These are phyloP conservation scores for Piliocolobus tephrosceles DNA, from an alignment of 2,113 vertebrate species.

Conservation along the genomic window DNA sequence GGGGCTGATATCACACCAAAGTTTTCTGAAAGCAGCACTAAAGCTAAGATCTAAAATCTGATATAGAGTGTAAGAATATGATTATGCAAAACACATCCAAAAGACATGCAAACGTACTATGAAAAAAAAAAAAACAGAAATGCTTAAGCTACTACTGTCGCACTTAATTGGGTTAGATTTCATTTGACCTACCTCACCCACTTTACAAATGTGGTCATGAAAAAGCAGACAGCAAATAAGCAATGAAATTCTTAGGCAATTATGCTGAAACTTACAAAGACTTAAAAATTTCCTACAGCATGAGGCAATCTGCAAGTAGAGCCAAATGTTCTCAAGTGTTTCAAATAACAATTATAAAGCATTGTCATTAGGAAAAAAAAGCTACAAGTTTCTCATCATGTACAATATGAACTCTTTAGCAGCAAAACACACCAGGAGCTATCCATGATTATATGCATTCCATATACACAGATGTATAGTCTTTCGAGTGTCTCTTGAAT, in stretches of 20 bases:
- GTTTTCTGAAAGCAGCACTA: slow-evolving; percentile 52
- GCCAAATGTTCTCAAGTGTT: background rate
- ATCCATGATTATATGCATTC: background rate
- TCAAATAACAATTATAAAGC: slow-evolving; percentile 31
- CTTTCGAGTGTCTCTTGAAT: slow-evolving; percentile 13
- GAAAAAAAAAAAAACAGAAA: background rate
- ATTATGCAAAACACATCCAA: slow-evolving; percentile 28
- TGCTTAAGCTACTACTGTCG: background rate
- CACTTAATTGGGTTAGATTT: background rate
- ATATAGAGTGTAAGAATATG: background rate
- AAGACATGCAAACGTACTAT: slow-evolving; percentile 8
- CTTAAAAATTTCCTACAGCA: background rate
- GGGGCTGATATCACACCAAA: slow-evolving; percentile 5
- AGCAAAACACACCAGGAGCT: background rate
- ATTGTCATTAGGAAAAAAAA: background rate
- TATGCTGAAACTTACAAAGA: background rate
- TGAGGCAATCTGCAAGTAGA: background rate
- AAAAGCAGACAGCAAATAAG: slow-evolving; percentile 38
- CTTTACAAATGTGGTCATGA: background rate
- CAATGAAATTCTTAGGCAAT: background rate
- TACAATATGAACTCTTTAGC: background rate
- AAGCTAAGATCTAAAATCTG: slow-evolving; percentile 47
- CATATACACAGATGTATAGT: background rate
- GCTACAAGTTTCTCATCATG: background rate
- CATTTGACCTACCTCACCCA: background rate